A percentile compares a stretch with the other conserved stretches of the same genome.
phyloP scores from a whole-genome alignment of 2,797 vertebrate genomes.

The Rhabdomys pumilio region DNA sequence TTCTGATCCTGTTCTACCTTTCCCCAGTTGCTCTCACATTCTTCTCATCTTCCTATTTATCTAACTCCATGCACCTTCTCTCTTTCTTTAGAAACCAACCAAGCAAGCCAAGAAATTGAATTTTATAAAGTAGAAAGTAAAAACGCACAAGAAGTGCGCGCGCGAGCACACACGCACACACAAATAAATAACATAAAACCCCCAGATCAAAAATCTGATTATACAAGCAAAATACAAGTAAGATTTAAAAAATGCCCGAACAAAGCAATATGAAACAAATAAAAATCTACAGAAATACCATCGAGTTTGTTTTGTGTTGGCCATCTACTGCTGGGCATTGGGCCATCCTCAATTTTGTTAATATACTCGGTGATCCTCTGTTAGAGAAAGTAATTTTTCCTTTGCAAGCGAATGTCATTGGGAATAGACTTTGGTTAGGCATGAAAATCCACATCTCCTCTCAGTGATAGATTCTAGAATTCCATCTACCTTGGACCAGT shows the following conservation, averaged over 20 bases:
- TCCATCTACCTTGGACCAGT: not conserved
- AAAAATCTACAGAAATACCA: not conserved
- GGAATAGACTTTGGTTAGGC: not conserved
- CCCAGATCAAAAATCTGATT: not conserved
- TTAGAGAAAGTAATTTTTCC: not conserved
- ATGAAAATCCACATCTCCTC: not conserved
- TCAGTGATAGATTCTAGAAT: not conserved
- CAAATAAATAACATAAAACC: not conserved
- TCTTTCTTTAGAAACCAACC: not conserved
- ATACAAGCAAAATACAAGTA: not conserved
- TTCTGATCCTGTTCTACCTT: not conserved
- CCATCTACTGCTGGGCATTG: no score
- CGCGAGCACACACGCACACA: no score
- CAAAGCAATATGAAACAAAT: not conserved
- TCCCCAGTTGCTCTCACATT: not conserved
- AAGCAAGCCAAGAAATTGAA: not conserved
- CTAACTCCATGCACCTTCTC: not conserved
- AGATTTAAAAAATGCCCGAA: not conserved
- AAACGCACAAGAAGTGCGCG: not conserved
- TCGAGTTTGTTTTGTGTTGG: no score
- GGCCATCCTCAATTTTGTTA: no score
- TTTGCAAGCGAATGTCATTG: not conserved
- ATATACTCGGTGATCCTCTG: not conserved
- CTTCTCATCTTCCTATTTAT: not conserved
- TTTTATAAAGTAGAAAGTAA: not conserved